Evolutionary conservation across 1,140 invertebrate species (phyloP).

Genomic region (Drosophila biarmipes): DNA sequence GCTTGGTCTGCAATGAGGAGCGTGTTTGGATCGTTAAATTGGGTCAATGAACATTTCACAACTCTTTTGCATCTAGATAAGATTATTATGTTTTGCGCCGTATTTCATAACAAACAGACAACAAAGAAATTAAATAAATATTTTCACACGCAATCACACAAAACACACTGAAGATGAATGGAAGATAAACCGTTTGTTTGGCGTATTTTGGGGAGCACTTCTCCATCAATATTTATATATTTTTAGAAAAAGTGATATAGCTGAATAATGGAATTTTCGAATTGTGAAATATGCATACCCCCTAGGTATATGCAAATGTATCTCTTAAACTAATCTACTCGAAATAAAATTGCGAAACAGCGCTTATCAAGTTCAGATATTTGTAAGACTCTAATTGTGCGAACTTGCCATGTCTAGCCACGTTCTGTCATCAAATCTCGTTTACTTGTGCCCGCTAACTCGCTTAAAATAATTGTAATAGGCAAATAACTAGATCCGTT

Average conservation of each 20-base stretch:
- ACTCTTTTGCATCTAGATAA: slow-evolving; percentile 2
- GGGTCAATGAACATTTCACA: slow-evolving; percentile 15
- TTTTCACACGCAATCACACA: neutral
- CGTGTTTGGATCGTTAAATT: slow-evolving; percentile 16
- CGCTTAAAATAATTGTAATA: slow-evolving; percentile 24
- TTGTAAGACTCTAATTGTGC: neutral
- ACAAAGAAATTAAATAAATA: slow-evolving; percentile 24
- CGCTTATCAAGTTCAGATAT: neutral
- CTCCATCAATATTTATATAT: neutral
- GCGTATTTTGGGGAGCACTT: no score
- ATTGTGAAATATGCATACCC: no score
- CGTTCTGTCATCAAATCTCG: slow-evolving; percentile 18
- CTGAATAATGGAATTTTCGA: no score
- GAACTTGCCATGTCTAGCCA: slow-evolving; percentile 3
- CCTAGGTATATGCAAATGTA: no score
- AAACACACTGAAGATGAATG: neutral
- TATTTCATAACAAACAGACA: neutral
- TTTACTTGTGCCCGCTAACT: slow-evolving; percentile 16
- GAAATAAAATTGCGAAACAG: no score
- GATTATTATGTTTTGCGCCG: slow-evolving; percentile 8
- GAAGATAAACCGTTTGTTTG: neutral
- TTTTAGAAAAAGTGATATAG: neutral
- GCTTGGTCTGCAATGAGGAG: slow-evolving; percentile 39
- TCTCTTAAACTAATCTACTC: no score
- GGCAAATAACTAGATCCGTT: slow-evolving; percentile 35